A percentile compares a stretch with the other conserved stretches of the same genome.
Evolutionary conservation across 2,113 vertebrate genomes (phyloP).

Genomic region (Chauna torquata): DNA sequence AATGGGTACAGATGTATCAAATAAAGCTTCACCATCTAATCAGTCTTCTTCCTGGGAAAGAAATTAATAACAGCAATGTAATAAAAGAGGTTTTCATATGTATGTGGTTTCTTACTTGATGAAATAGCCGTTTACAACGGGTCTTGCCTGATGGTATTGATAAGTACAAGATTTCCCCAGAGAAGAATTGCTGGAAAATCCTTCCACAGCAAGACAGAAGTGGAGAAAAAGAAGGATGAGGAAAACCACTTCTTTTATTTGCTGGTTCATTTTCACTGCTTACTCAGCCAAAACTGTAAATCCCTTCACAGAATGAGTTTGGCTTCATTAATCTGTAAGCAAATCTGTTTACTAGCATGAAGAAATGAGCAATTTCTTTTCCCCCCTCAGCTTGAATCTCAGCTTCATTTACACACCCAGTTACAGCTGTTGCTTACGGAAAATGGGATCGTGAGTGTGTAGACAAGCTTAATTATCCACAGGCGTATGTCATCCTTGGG

Average conservation of each 20-base stretch:
- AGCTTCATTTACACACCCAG: not conserved
- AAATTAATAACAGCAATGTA: not conserved
- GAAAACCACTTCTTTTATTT: not conserved
- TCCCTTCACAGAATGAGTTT: not conserved
- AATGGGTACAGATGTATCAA: not conserved
- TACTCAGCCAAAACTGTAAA: conserved; percentile 5
- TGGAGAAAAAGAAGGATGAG: not conserved
- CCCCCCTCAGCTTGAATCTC: not conserved
- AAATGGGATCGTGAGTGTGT: not conserved
- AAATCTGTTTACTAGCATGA: not conserved
- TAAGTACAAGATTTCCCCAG: not conserved
- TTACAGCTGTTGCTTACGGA: not conserved
- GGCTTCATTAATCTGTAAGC: not conserved
- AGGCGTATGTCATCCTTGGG: not conserved
- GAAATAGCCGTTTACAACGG: not conserved
- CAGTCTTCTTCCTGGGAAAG: not conserved
- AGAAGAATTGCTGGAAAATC: conserved; percentile 1
- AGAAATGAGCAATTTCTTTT: accelerated
- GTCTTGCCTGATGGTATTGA: not conserved
- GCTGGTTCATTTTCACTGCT: not conserved
- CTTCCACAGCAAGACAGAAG: not conserved
- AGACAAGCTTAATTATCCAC: not conserved
- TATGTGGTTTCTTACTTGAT: not conserved
- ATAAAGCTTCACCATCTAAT: not conserved
- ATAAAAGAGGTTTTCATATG: not conserved